Percentiles rank a stretch among this genome's conserved stretches.
These are phyloP conservation scores for Heterotilapia buettikoferi DNA, from an alignment of 2,113 vertebrate genomes.

Conservation along the genomic window DNA sequence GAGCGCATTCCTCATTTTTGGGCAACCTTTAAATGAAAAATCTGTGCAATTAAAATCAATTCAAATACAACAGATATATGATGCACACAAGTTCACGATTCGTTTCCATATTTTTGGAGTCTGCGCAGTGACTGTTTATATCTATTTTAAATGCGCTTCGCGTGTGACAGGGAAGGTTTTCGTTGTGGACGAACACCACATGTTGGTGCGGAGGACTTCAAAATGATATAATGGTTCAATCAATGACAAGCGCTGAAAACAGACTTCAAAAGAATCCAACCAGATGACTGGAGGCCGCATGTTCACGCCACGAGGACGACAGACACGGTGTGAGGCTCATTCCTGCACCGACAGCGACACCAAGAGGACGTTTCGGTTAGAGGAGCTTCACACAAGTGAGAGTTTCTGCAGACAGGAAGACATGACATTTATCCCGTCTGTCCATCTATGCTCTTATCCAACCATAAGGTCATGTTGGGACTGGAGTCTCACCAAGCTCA, in stretches of 20 bases:
- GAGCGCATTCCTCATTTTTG: neutral
- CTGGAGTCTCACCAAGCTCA: neutral
- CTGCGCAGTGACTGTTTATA: neutral
- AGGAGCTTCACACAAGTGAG: neutral
- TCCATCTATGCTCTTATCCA: neutral
- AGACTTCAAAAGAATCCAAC: neutral
- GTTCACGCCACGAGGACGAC: neutral
- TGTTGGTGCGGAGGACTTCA: neutral
- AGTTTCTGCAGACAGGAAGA: neutral
- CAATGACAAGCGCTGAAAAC: conserved; percentile 19
- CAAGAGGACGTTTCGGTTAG: neutral
- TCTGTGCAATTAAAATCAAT: neutral
- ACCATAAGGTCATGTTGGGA: neutral
- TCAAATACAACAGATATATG: neutral
- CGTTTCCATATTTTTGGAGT: neutral
- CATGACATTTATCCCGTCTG: neutral
- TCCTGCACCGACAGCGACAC: conserved; percentile 7
- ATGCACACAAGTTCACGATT: neutral
- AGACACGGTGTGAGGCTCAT: neutral
- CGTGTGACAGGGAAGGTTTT: neutral
- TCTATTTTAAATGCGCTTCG: neutral
- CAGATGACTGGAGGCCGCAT: neutral
- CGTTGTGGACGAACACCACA: neutral
- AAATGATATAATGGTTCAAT: conserved; percentile 22
- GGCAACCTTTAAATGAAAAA: neutral